Conservation (phyloP, 2,888 invertebrate genomes). For the Drosophila ustulata region DNA sequence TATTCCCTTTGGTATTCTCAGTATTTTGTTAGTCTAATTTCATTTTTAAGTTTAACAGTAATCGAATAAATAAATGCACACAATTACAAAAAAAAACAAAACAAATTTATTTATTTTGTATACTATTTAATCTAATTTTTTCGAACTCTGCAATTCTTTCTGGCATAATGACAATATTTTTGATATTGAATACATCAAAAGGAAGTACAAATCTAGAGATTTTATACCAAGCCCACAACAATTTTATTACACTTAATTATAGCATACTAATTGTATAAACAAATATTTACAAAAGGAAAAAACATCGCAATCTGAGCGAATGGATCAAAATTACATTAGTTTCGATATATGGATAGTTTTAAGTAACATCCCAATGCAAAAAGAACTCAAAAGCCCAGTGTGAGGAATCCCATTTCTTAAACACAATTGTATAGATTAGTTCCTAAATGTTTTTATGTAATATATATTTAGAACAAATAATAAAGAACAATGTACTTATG, state of each 20-base stretch:
- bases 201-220: conserved; percentile 74
- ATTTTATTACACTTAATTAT: conserved; percentile 34
- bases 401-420: conserved; percentile 25
- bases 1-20: conserved; percentile 46
- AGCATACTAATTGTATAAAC: conserved; percentile 31
- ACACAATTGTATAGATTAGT: conserved; percentile 34
- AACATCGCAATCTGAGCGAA: conserved; percentile 65
- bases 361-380: conserved; percentile 18
- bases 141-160: conserved; percentile 38
- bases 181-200: conserved; percentile 62
- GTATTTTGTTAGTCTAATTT: conserved; percentile 60
- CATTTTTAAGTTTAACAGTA: conserved; percentile 24
- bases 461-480: conserved; percentile 36
- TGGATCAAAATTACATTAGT: conserved; percentile 70
- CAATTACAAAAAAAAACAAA: conserved; percentile 32
- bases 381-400: conserved; percentile 34
- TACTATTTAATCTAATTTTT: neutral
- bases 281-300: conserved; percentile 38
- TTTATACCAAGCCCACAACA: conserved; percentile 51
- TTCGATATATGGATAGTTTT: conserved; percentile 28
- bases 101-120: neutral
- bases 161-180: conserved; percentile 78
- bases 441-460: conserved; percentile 68
- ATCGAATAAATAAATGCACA: conserved; percentile 47
- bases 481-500: conserved; percentile 48